Conservation (phyloP, 1,140 invertebrate genomes). For the Eumaeus atala region DNA sequence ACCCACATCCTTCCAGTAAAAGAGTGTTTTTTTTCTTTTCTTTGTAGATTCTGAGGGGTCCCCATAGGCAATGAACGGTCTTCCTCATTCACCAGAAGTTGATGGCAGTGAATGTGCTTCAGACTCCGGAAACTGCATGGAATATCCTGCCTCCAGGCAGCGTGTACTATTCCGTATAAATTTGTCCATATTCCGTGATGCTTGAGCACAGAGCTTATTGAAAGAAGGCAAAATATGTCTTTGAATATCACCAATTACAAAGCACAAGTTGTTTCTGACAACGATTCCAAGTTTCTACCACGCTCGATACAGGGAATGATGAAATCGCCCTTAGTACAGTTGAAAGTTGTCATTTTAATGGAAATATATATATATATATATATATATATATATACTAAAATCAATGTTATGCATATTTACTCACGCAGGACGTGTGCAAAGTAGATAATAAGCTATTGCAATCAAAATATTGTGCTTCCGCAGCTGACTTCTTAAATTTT, state of each 20-base stretch:
- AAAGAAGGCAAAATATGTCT: slow-evolving; percentile 8
- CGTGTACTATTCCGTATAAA: slow-evolving; percentile 5
- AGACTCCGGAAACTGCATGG: slow-evolving; percentile 4
- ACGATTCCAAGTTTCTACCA: slow-evolving; percentile 10
- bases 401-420: not conserved
- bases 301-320: slow-evolving; percentile 8
- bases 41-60: slow-evolving; percentile 11
- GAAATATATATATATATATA: slow-evolving; percentile 5
- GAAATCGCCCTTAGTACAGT: slow-evolving; percentile 9
- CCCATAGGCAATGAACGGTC: slow-evolving; percentile 8
- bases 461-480: not conserved
- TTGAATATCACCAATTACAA: no score
- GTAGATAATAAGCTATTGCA: not conserved
- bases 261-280: not conserved
- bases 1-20: slow-evolving; percentile 9
- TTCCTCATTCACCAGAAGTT: slow-evolving; percentile 10
- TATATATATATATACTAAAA: slow-evolving; percentile 1
- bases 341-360: slow-evolving; percentile 10
- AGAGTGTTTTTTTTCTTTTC: slow-evolving; percentile 7
- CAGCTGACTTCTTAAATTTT: slow-evolving; percentile 1
- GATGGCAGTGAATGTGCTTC: slow-evolving; percentile 11
- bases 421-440: not conserved
- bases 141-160: slow-evolving; percentile 4
- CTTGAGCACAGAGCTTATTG: slow-evolving; percentile 7
- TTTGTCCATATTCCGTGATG: slow-evolving; percentile 8